A percentile compares a stretch with the other conserved stretches of the same genome.
Conservation (phyloP, 1,140 invertebrate genomes). For the Plodia interpunctella region DNA sequence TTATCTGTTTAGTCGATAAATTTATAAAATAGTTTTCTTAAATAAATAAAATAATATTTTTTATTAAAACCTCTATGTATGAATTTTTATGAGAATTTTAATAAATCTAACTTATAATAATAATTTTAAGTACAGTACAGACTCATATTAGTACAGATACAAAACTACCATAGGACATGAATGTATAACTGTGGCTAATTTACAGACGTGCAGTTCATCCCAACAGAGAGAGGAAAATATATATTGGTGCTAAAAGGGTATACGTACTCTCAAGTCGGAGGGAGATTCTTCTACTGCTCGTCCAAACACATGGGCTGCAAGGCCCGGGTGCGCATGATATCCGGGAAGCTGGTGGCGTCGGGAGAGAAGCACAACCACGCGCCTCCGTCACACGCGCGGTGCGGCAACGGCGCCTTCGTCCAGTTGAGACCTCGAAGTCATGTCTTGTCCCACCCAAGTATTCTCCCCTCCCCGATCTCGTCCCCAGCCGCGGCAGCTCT, state of each 20-base stretch:
- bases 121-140: too few species aligned
- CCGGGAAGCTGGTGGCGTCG: conserved; percentile 54
- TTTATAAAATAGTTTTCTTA: too few species aligned
- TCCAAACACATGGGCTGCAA: conserved; percentile 67
- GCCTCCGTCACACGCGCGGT: conserved; percentile 61
- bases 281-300: conserved; percentile 68
- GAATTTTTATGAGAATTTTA: too few species aligned
- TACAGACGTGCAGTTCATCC: conserved; percentile 70
- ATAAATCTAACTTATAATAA: too few species aligned
- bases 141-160: too few species aligned
- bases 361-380: conserved; percentile 60
- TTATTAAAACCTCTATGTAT: too few species aligned
- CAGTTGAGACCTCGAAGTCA: conserved; percentile 47
- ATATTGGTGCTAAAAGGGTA: conserved; percentile 63
- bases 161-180: too few species aligned
- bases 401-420: conserved; percentile 65
- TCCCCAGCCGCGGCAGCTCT: conserved; percentile 47
- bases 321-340: conserved; percentile 53
- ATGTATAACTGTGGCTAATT: conserved; percentile 11
- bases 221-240: conserved; percentile 68
- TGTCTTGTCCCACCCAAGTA: conserved; percentile 25
- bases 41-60: too few species aligned
- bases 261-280: conserved; percentile 68
- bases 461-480: conserved; percentile 44
- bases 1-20: too few species aligned